A percentile compares a stretch with the other conserved stretches of the same genome.
These are phyloP conservation scores for Betta splendens DNA, from an alignment of 2,797 vertebrate species.

Conservation along the genomic window DNA sequence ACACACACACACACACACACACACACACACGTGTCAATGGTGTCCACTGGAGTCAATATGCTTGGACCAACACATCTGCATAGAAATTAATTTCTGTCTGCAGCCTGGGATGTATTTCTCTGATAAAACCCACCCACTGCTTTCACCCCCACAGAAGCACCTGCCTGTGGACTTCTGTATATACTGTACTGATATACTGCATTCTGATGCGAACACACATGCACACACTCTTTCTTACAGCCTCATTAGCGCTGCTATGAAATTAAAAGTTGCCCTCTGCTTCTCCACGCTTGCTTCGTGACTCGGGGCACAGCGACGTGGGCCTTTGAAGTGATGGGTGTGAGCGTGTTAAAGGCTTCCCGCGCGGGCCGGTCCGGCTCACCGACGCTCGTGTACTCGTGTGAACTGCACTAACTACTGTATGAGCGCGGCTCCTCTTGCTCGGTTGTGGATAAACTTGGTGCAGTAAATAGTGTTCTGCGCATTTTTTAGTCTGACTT, in stretches of 20 bases:
- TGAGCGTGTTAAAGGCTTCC: slow-evolving; percentile 4
- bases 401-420: slow-evolving; percentile 25
- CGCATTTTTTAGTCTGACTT: slow-evolving; percentile 20
- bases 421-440: not conserved
- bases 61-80: slow-evolving; percentile 14
- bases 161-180: slow-evolving; percentile 39
- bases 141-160: slow-evolving; percentile 34
- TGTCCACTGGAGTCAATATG: slow-evolving; percentile 16
- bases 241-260: slow-evolving; percentile 68
- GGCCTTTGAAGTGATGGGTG: slow-evolving; percentile 64
- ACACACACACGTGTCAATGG: slow-evolving; percentile 1
- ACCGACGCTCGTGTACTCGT: slow-evolving; percentile 5
- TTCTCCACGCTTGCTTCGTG: slow-evolving; percentile 49
- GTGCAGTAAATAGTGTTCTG: slow-evolving; percentile 51
- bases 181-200: no score
- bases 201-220: slow-evolving; percentile 20
- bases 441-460: slow-evolving; percentile 36
- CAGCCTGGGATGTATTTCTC: slow-evolving; percentile 21
- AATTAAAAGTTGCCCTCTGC: slow-evolving; percentile 67
- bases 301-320: slow-evolving; percentile 39
- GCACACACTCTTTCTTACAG: slow-evolving; percentile 43
- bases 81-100: slow-evolving; percentile 33
- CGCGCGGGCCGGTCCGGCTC: slow-evolving; percentile 2
- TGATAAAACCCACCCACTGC: slow-evolving; percentile 25
- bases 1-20: not conserved